Evolutionary conservation across 1,140 invertebrate genomes (phyloP).

Genomic region (Vollenhovia emeryi): DNA sequence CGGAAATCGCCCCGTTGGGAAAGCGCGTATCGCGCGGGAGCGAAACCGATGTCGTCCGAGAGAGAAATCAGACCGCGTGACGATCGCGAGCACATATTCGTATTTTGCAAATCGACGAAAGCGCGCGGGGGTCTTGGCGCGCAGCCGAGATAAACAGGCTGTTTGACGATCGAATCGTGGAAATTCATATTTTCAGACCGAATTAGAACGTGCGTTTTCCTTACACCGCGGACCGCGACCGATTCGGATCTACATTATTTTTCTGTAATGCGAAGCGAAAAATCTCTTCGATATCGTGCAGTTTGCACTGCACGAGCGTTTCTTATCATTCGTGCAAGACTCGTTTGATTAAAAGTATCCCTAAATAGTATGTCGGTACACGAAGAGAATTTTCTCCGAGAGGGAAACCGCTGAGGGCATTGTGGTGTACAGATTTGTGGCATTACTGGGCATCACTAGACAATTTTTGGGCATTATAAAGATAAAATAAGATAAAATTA

Average conservation of each 20-base stretch:
- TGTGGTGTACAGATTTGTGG: no score
- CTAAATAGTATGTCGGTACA: no score
- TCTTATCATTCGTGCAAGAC: background rate
- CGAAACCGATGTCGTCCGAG: constrained; percentile 33
- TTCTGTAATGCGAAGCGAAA: background rate
- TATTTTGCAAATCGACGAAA: constrained; percentile 40
- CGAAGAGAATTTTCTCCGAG: no score
- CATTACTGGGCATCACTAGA: no score
- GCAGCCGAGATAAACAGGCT: constrained; percentile 47
- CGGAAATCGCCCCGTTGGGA: constrained; percentile 34
- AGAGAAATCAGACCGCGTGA: constrained; percentile 45
- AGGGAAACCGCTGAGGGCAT: no score
- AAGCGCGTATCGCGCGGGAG: constrained; percentile 27
- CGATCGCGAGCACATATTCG: constrained; percentile 1
- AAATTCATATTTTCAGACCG: constrained; percentile 35
- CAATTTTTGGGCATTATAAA: no score
- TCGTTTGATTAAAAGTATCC: no score
- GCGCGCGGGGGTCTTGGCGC: constrained; percentile 38
- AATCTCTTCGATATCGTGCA: background rate
- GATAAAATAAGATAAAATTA: no score
- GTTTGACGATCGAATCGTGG: constrained; percentile 10
- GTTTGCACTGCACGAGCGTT: background rate
- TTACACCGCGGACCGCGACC: background rate
- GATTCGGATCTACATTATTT: background rate
- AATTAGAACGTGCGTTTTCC: constrained; percentile 16